phyloP scores from a whole-genome alignment of 2,113 vertebrate genomes.

The Lophotis ruficrista region DNA sequence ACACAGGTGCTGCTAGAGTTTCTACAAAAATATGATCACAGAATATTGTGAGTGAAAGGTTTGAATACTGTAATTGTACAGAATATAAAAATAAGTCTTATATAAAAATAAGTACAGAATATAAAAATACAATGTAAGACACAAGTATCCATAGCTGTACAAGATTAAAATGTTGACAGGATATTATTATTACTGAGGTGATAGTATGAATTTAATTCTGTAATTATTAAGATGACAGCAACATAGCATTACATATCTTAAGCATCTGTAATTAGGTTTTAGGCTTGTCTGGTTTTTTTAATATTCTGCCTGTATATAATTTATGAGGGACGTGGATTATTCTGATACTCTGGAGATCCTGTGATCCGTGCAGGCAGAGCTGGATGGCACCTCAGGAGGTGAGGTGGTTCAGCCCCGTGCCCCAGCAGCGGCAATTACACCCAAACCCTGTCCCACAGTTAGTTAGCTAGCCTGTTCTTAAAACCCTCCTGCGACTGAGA shows the following conservation, averaged over 20 bases:
- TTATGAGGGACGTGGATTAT: not conserved
- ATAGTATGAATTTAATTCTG: not conserved
- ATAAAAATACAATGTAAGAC: not conserved
- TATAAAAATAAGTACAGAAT: too few species aligned
- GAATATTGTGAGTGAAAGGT: not conserved
- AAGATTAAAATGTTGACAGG: not conserved
- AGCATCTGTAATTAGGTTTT: not conserved
- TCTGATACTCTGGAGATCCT: not conserved
- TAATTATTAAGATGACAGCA: not conserved
- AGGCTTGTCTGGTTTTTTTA: not conserved
- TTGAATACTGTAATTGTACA: rapidly evolving
- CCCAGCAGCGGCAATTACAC: not conserved
- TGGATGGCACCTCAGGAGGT: not conserved
- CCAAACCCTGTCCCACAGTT: not conserved
- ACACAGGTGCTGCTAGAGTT: not conserved
- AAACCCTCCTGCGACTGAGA: not conserved
- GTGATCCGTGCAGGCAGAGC: not conserved
- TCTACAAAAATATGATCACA: rapidly evolving
- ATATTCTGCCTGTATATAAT: not conserved
- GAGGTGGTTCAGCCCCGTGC: not conserved
- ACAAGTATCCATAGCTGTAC: not conserved
- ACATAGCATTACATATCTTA: not conserved
- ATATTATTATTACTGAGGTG: not conserved
- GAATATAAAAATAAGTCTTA: too few species aligned
- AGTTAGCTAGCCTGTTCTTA: not conserved